phyloP scores from a whole-genome alignment of 2,113 vertebrate species.

The Rhineura floridana region DNA sequence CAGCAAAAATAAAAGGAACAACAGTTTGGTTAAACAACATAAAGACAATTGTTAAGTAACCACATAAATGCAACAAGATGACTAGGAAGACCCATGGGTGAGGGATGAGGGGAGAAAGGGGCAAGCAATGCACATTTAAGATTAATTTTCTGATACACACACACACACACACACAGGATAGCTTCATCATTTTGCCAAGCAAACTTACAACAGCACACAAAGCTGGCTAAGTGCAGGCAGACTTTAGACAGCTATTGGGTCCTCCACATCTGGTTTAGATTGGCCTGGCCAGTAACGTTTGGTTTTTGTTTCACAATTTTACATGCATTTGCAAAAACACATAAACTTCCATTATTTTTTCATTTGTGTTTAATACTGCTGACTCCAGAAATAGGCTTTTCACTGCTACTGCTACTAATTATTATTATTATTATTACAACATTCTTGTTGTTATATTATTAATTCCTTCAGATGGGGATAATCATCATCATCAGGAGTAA shows the following conservation, averaged over 20 bases:
- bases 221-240: constrained; percentile 96
- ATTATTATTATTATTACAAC: too few species aligned
- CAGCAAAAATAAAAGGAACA: constrained; percentile 19
- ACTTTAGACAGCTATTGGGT: constrained; percentile 88
- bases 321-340: constrained; percentile 36
- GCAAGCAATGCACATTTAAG: constrained; percentile 73
- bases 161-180: constrained; percentile 69
- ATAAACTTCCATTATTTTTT: constrained; percentile 25
- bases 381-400: background rate
- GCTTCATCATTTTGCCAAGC: constrained; percentile 77
- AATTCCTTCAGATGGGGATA: too few species aligned
- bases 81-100: constrained; percentile 32
- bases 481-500: too few species aligned
- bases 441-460: too few species aligned
- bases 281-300: constrained; percentile 53
- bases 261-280: constrained; percentile 63
- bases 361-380: background rate
- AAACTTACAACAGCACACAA: constrained; percentile 80
- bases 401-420: too few species aligned
- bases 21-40: constrained; percentile 17
- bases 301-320: constrained; percentile 30
- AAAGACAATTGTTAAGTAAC: constrained; percentile 57
- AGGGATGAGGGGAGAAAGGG: constrained; percentile 56
- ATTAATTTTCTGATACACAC: constrained; percentile 75
- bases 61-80: constrained; percentile 69